These are phyloP conservation scores for Elymnias hypermnestra DNA, from an alignment of 1,140 invertebrate species.

Conservation along the genomic window DNA sequence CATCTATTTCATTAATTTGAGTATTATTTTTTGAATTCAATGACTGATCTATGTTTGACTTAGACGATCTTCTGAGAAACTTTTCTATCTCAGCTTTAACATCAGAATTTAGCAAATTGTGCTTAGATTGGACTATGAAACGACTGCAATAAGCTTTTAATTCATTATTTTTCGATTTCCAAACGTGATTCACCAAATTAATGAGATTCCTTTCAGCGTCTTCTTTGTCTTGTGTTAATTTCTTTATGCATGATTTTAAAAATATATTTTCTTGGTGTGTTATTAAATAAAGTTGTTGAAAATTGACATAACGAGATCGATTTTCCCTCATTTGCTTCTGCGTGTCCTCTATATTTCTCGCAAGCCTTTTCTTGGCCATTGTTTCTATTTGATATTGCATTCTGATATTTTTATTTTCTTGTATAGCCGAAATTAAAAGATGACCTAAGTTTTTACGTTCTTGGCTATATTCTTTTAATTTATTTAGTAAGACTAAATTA, in stretches of 20 bases:
- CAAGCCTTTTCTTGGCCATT: slow-evolving; percentile 43
- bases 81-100: slow-evolving; percentile 43
- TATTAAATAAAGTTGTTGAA: slow-evolving; percentile 50
- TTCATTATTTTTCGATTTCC: slow-evolving; percentile 44
- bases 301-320: slow-evolving; percentile 40
- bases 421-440: slow-evolving; percentile 37
- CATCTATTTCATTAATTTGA: no score
- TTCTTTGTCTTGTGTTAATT: slow-evolving; percentile 46
- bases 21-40: neutral
- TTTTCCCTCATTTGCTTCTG: slow-evolving; percentile 50
- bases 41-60: neutral
- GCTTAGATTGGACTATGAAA: slow-evolving; percentile 48
- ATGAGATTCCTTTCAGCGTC: slow-evolving; percentile 46
- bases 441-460: slow-evolving; percentile 46
- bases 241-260: slow-evolving; percentile 41
- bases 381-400: slow-evolving; percentile 42
- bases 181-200: slow-evolving; percentile 46
- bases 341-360: slow-evolving; percentile 37
- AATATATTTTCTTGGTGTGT: slow-evolving; percentile 56
- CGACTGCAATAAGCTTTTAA: slow-evolving; percentile 49
- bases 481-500: slow-evolving; percentile 41
- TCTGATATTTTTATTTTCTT: slow-evolving; percentile 55
- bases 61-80: slow-evolving; percentile 33
- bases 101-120: slow-evolving; percentile 47
- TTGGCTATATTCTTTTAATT: slow-evolving; percentile 43